Evolutionary conservation across 2,888 invertebrate genomes (phyloP).

Genomic region (Corythucha ciliata): DNA sequence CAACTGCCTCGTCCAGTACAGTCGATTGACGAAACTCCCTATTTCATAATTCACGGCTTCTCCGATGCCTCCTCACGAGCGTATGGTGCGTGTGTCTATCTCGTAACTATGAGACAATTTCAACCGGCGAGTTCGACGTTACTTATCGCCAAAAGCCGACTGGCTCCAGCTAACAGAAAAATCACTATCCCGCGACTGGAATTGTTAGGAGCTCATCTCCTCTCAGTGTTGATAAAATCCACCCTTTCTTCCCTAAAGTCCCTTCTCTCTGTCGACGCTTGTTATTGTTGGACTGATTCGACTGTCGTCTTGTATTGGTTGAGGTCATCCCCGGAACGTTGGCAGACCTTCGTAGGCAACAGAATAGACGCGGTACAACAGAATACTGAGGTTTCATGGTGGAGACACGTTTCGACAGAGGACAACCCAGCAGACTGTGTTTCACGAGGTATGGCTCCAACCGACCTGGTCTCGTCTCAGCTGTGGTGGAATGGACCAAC

Average conservation of each 20-base stretch:
- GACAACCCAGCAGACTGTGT: slow-evolving; percentile 38
- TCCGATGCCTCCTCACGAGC: slow-evolving; percentile 13
- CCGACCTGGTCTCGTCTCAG: slow-evolving; percentile 6
- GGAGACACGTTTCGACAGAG: slow-evolving; percentile 25
- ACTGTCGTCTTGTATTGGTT: slow-evolving; percentile 19
- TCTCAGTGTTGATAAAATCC: slow-evolving; percentile 14
- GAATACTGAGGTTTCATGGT: background rate
- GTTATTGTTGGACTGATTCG: slow-evolving; percentile 19
- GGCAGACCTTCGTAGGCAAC: slow-evolving; percentile 17
- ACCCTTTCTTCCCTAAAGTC: background rate
- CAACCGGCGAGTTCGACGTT: too few species aligned
- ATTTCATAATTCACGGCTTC: slow-evolving; percentile 10
- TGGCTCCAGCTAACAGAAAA: slow-evolving; percentile 11
- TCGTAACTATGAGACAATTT: slow-evolving; percentile 9
- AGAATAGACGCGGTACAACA: slow-evolving; percentile 15
- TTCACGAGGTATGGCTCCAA: slow-evolving; percentile 26
- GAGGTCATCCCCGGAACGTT: slow-evolving; percentile 8
- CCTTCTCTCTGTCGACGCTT: background rate
- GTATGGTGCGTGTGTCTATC: slow-evolving; percentile 9
- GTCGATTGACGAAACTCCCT: too few species aligned
- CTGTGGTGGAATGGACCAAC: slow-evolving; percentile 27
- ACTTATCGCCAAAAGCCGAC: slow-evolving; percentile 2
- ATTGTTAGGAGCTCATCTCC: slow-evolving; percentile 20
- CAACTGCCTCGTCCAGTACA: too few species aligned
- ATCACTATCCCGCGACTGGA: slow-evolving; percentile 28